Percentiles rank a stretch among this genome's conserved stretches.
phyloP scores from a whole-genome alignment of 2,888 invertebrate species.

The Andrena bicolor region DNA sequence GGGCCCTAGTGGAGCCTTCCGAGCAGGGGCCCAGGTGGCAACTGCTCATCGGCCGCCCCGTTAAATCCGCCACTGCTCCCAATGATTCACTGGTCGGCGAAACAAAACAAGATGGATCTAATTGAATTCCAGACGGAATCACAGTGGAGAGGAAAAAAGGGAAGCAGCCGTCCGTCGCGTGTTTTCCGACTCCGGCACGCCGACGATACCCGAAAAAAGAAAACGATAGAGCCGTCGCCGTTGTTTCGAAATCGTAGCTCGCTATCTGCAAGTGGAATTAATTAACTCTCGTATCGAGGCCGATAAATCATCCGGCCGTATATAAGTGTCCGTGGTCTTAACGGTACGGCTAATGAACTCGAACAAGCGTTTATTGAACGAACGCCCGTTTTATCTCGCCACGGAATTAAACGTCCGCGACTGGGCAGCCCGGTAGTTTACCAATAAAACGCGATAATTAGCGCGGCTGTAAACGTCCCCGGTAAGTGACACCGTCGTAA shows the following conservation, averaged over 20 bases:
- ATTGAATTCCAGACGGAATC: slow-evolving; percentile 6
- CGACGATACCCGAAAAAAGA: not conserved
- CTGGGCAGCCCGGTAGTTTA: slow-evolving; percentile 37
- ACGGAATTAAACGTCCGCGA: slow-evolving; percentile 17
- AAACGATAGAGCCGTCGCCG: slow-evolving; percentile 7
- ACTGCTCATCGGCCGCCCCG: no score
- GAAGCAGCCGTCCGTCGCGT: not conserved
- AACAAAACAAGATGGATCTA: not conserved
- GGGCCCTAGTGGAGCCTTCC: no score
- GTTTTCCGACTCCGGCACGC: not conserved
- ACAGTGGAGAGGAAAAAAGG: not conserved
- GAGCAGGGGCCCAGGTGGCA: no score
- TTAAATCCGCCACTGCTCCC: no score
- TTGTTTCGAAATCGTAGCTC: not conserved
- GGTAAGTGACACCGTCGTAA: slow-evolving; percentile 49
- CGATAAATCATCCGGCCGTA: slow-evolving; percentile 41
- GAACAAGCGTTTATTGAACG: slow-evolving; percentile 40
- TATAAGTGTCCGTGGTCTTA: slow-evolving; percentile 2
- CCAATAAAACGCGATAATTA: slow-evolving; percentile 65
- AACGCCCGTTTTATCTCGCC: slow-evolving; percentile 13
- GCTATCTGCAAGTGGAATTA: slow-evolving; percentile 39
- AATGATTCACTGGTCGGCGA: not conserved
- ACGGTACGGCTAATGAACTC: slow-evolving; percentile 55
- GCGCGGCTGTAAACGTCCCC: slow-evolving; percentile 53
- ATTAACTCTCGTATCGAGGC: slow-evolving; percentile 46